Evolutionary conservation across 2,888 invertebrate species (phyloP), one percentile per base, ranked within the genome.

Genomic region (Galerucella calmariensis): DNA sequence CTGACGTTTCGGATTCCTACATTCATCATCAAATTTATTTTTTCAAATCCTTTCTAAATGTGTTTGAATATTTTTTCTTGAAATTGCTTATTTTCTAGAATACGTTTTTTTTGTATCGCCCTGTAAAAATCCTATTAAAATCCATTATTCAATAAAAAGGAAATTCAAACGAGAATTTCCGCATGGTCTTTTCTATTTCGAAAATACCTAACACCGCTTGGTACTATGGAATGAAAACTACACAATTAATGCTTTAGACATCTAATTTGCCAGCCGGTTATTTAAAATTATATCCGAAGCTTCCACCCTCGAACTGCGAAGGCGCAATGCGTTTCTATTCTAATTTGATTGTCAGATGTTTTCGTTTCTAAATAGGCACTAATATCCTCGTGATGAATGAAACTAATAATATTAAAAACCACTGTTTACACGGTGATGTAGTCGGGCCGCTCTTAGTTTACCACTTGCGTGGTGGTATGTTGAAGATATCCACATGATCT

Each of bases 141-240:
- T 73, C 67, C 69, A 75, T 79, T 74, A 78, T 77, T 77, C 73
- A 79, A 79, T 80, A 75, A 74, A 66, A 76, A 72, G 56, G 62
- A 74, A 79, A 80, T 80, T 81, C 77, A 11, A 79, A 75, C 77
- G 76, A 70, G 73, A 80, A 77, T 78, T 81, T 80, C 80, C 81
- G 77, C 78, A 75, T 73, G 66, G 73, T 10, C 67, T 68, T 62
- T 73, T 75, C 75, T 67, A 58, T 35, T 73, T 76, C 63, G 16
- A 69, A 77, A 81, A 78, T 75, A 82, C 83, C 84, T 82, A 81
- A 83, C 83, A 84, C 84, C 75, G 83, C 78, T 77, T 84, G 84
- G 83, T 82, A 84, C 84, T 79, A 78, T 75, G 75, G 71, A 79
- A 76, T 74, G 77, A 72, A 75, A 79, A 79, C 79, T 78, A 78